A percentile compares a stretch with the other conserved stretches of the same genome.
phyloP scores from a whole-genome alignment of 2,797 vertebrate species.

The Vireo griseus region DNA sequence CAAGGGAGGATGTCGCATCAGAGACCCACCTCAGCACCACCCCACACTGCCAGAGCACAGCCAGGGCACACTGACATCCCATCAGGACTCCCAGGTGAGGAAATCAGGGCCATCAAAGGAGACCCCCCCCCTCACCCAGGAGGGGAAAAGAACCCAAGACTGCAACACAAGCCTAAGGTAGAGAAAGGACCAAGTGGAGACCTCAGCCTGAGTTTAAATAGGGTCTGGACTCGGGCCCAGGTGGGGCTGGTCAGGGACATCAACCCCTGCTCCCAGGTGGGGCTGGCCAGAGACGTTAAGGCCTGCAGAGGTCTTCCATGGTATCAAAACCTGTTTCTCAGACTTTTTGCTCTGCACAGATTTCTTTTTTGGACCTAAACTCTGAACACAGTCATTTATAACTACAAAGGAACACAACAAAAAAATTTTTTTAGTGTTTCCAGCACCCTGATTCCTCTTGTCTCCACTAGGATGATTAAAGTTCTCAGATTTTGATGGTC shows the following conservation, averaged over 20 bases:
- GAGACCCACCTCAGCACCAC: neutral
- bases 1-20: neutral
- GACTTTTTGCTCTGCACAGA: neutral
- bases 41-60: accelerated
- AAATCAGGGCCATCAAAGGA: accelerated
- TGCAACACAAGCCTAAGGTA: accelerated
- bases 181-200: accelerated
- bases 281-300: neutral
- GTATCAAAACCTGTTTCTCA: neutral
- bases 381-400: neutral
- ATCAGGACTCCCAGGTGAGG: accelerated
- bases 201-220: neutral
- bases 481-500: neutral
- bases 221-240: neutral
- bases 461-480: neutral
- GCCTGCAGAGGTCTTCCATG: accelerated
- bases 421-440: neutral
- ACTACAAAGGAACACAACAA: neutral
- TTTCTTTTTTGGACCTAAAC: neutral
- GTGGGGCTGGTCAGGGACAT: neutral
- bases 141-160: accelerated
- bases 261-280: neutral
- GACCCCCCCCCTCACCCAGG: accelerated
- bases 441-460: neutral
- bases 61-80: accelerated